Conservation (phyloP, 2,888 invertebrate species). For the Parasteatoda lunata region DNA sequence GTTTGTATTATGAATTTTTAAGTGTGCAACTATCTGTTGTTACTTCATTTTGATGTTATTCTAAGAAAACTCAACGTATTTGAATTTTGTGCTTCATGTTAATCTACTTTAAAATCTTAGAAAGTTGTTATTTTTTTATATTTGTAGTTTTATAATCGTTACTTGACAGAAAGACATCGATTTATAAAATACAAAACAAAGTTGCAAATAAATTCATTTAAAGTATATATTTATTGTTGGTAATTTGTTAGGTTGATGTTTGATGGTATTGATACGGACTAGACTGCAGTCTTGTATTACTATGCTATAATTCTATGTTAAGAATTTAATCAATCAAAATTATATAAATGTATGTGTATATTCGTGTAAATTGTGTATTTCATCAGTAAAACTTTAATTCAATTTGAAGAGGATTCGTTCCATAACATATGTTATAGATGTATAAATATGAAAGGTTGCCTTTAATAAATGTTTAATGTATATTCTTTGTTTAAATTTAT, state of each 20-base stretch:
- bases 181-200: too few species aligned
- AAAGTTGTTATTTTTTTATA: too few species aligned
- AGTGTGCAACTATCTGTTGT: too few species aligned
- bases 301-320: not conserved
- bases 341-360: not conserved
- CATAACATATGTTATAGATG: constrained; percentile 33
- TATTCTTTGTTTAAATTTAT: not conserved
- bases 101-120: too few species aligned
- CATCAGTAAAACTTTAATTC: not conserved
- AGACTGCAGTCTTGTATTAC: not conserved
- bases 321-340: not conserved
- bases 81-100: too few species aligned
- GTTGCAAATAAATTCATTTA: too few species aligned
- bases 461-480: constrained; percentile 58
- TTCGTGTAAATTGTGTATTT: not conserved
- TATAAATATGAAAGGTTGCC: constrained; percentile 53
- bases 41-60: too few species aligned
- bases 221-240: not conserved
- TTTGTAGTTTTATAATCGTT: too few species aligned
- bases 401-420: constrained; percentile 7
- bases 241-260: not conserved
- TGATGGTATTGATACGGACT: not conserved
- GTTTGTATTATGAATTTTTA: too few species aligned
- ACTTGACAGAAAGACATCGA: too few species aligned
- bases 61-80: too few species aligned